Evolutionary conservation across 2,113 vertebrate genomes (phyloP), one percentile per base, ranked within the genome.

Genomic region (Herpetotheres cachinnans): DNA sequence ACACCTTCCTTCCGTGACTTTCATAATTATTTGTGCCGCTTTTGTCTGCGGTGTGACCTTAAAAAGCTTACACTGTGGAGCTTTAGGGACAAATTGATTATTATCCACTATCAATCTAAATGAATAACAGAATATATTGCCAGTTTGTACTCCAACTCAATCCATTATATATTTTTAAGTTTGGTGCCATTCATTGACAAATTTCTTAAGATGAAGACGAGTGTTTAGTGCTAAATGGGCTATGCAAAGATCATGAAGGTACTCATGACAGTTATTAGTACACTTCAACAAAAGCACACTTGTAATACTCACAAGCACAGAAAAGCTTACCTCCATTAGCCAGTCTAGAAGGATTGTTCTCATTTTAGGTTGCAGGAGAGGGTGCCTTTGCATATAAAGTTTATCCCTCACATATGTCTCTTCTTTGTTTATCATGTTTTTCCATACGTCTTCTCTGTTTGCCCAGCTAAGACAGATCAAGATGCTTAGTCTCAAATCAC

Each of bases 281-380:
- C 58, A 58, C 78, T 82, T 91, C 34, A 94, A 63, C 49, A 76
- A 90, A 69, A 96, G 54, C 27, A 90, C 50, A 30, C 46, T 58
- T 94, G 49, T 90, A 78, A 38, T 47, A 58, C 59, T 65, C 82
- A 73, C 9, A 61, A 30, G 54, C 83, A 73, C 2, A 12, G 87
- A 32, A 34, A 40, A 67, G 74, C 98, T 97, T 52, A 99, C 99
- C 99, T 99, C 99, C 99, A 99, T 99, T 25, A 99, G 97, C 99
- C 99, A 99, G 92, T 99, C 99, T 94, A 99, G 98, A 32, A 99
- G 99, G 90, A 99, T 97, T 1, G 99, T 97, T 94, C 99, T 98
- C 99, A 99, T 99, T 95, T 98, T 99, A 50, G 99, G 99, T 97
- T 99, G 99, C 72, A 99, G 98, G 55, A 99, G 99, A 38, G 99